These are phyloP conservation scores for Corapipo altera DNA, from an alignment of 2,113 vertebrate species.

Conservation along the genomic window DNA sequence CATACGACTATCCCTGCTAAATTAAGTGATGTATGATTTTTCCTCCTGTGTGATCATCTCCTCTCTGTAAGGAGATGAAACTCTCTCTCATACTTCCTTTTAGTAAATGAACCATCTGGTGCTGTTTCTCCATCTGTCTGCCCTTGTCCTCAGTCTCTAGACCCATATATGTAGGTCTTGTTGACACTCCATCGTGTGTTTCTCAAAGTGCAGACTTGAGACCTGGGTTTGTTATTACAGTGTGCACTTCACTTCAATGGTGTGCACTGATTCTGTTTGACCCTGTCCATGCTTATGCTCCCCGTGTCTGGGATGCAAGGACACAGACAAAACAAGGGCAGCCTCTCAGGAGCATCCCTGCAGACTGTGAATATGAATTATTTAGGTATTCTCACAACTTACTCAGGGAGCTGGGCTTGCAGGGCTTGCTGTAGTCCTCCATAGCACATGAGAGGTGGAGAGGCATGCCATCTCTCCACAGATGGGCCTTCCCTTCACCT, in stretches of 20 bases:
- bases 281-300: background rate
- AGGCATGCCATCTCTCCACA: background rate
- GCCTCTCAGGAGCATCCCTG: background rate
- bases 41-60: background rate
- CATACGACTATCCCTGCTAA: background rate
- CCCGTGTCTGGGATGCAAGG: background rate
- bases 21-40: background rate
- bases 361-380: fast-evolving
- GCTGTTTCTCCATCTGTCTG: background rate
- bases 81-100: background rate
- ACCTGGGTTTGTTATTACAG: background rate
- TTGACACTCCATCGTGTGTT: fast-evolving
- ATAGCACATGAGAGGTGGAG: background rate
- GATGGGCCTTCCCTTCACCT: background rate
- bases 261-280: background rate
- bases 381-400: background rate
- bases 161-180: background rate
- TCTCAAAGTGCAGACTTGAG: background rate
- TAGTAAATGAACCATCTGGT: background rate
- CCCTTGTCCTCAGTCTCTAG: background rate
- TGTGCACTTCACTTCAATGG: background rate
- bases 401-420: background rate
- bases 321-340: background rate
- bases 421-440: background rate
- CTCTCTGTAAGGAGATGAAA: background rate